Conservation (phyloP, 2,113 vertebrate species). For the Cyanoderma ruficeps region DNA sequence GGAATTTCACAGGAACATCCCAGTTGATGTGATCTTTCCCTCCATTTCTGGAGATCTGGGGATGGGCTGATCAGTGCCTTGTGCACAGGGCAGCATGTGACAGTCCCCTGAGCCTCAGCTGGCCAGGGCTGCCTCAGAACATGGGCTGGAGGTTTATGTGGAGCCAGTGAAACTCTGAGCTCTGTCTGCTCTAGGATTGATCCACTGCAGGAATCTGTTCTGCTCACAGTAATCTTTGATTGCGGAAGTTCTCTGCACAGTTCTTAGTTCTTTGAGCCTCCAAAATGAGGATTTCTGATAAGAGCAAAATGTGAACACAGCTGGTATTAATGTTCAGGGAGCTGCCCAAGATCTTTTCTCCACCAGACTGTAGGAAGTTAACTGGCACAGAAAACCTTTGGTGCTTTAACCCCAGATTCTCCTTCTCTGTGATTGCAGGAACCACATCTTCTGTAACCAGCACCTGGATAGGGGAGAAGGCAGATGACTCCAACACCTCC, state of each 20-base stretch:
- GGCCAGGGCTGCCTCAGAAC: not conserved
- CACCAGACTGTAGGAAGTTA: not conserved
- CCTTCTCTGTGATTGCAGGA: slow-evolving; percentile 40
- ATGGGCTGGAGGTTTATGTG: not conserved
- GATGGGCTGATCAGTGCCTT: not conserved
- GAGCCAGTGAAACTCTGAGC: not conserved
- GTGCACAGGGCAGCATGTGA: not conserved
- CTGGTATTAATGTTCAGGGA: not conserved
- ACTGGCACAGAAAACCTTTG: not conserved
- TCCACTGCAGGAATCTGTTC: not conserved
- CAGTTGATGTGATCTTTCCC: rapidly evolving
- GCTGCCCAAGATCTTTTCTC: not conserved
- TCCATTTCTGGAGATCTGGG: not conserved
- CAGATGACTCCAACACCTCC: slow-evolving; percentile 79
- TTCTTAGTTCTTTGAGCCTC: not conserved
- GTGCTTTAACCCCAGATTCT: not conserved
- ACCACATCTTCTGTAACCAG: slow-evolving; percentile 70
- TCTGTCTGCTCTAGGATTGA: not conserved
- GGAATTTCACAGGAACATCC: not conserved
- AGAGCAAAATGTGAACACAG: not conserved
- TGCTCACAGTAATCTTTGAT: not conserved
- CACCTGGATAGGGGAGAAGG: slow-evolving; percentile 54
- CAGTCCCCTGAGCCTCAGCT: not conserved
- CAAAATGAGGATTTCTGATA: not conserved
- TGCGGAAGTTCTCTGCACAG: not conserved